Base-by-base conservation (phyloP, 1,140 invertebrate species). In the Mycetomoellerius zeteki region DNA sequence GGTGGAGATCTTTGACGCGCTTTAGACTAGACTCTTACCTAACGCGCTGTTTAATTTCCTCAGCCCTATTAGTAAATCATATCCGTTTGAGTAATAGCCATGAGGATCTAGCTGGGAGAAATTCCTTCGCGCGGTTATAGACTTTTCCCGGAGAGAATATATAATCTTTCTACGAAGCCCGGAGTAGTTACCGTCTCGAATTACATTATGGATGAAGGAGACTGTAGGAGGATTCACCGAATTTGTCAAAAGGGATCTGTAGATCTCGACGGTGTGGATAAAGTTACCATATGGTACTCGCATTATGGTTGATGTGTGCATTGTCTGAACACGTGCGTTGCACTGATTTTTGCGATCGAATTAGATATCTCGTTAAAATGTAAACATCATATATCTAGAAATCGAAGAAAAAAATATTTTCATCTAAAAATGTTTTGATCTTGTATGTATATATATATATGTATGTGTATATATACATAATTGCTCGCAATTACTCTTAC, bases 191-290 rank as follows among this genome's bases (percentile, higher is more conserved):
- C 86, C 65, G 82, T 91, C 89, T 91, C 90, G 90, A 91, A 91
- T 91, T 91, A 91, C 90, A 86, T 91, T 91, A 91, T 90, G 86
- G 90, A 91, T 88, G 90, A 91, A 82, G 72, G 60, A 62, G 73
- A 86, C 73, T 67, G 89, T 80, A 81, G 87, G 89, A 86, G 89
- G 84, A 91, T 88, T 85, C 84, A 52, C 30, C 73, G 71, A 90
- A 91, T 91, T 91, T 90, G 90, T 91, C 89, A 90, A 90, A 90
- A 90, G 88, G 75, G 86, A 90, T 89, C 88, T 88, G 88, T 88
- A 85, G 60, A 47, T 73, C 80, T 64, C 33, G 52, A 27, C 27
- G 30, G 67, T 64, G 19, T 21, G 88, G 87, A 75, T 90, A 88
- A 90, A 47, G 64, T 90, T 90, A 90, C 88, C 77, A 71, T 65